phyloP scores from a whole-genome alignment of 2,888 invertebrate genomes.

The Agrotis ipsilon region DNA sequence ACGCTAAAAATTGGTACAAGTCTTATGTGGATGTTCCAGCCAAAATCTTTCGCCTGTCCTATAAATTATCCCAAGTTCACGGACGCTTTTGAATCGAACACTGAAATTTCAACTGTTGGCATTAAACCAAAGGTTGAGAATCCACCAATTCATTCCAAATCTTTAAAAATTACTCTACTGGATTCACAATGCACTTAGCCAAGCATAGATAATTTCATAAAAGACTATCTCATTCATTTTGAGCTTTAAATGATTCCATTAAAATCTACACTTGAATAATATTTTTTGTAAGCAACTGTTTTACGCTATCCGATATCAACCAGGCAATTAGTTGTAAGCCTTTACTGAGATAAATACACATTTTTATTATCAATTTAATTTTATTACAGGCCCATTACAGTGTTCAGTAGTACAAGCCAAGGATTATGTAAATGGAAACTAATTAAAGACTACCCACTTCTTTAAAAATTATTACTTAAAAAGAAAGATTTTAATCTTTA shows the following conservation, averaged over 20 bases:
- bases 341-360: slow-evolving; percentile 6
- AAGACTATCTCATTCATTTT: too few relatives aligned
- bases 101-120: too few relatives aligned
- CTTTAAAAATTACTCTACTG: too few relatives aligned
- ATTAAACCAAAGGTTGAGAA: too few relatives aligned
- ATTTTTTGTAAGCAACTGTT: neutral
- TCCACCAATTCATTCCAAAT: too few relatives aligned
- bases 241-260: too few relatives aligned
- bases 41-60: neutral
- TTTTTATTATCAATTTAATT: slow-evolving; percentile 6
- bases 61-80: too few relatives aligned
- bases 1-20: too few relatives aligned
- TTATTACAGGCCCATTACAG: slow-evolving; percentile 10
- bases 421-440: slow-evolving; percentile 26
- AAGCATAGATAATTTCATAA: too few relatives aligned
- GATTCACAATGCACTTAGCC: too few relatives aligned
- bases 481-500: neutral
- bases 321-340: neutral
- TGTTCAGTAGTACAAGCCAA: slow-evolving; percentile 30
- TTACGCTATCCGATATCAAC: slow-evolving; percentile 10
- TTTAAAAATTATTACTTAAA: slow-evolving; percentile 5
- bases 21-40: neutral
- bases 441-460: slow-evolving; percentile 10
- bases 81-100: too few relatives aligned
- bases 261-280: neutral